Percentiles rank a stretch among this genome's conserved stretches.
Conservation (phyloP, 2,888 invertebrate genomes). For the Cephus nigrinus region DNA sequence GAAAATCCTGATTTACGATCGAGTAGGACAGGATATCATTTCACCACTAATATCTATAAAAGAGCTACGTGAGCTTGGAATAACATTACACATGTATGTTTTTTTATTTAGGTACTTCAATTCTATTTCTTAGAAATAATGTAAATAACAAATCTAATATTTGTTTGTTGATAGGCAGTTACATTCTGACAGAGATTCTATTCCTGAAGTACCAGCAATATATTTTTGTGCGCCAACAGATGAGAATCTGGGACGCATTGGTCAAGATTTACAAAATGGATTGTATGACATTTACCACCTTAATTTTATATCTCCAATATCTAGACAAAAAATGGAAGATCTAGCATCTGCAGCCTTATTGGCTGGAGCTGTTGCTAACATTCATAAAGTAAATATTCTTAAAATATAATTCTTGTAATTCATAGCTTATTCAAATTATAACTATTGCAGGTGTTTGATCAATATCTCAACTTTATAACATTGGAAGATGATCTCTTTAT, state of each 20-base stretch:
- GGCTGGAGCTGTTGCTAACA: slow-evolving; percentile 89
- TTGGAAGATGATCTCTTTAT: slow-evolving; percentile 98
- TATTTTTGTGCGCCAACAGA: slow-evolving; percentile 97
- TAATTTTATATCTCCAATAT: slow-evolving; percentile 96
- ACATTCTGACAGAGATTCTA: slow-evolving; percentile 89
- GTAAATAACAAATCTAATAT: not conserved
- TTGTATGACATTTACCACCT: slow-evolving; percentile 95
- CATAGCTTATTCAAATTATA: not conserved
- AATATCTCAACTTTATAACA: slow-evolving; percentile 98
- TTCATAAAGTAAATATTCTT: slow-evolving; percentile 78
- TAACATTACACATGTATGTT: slow-evolving; percentile 96
- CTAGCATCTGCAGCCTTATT: slow-evolving; percentile 92
- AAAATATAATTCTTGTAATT: not conserved
- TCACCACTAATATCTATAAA: slow-evolving; percentile 96
- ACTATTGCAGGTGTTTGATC: slow-evolving; percentile 84
- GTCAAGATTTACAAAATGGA: slow-evolving; percentile 88
- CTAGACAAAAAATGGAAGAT: slow-evolving; percentile 93
- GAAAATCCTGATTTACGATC: slow-evolving; percentile 97
- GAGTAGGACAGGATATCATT: slow-evolving; percentile 97
- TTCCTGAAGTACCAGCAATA: slow-evolving; percentile 98
- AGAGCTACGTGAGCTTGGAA: slow-evolving; percentile 94
- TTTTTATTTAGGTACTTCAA: not conserved
- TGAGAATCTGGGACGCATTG: slow-evolving; percentile 94
- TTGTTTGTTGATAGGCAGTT: slow-evolving; percentile 73
- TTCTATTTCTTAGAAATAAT: not conserved